Evolutionary conservation across 2,797 vertebrate genomes (phyloP).

Genomic region (Epinephelus coioides): DNA sequence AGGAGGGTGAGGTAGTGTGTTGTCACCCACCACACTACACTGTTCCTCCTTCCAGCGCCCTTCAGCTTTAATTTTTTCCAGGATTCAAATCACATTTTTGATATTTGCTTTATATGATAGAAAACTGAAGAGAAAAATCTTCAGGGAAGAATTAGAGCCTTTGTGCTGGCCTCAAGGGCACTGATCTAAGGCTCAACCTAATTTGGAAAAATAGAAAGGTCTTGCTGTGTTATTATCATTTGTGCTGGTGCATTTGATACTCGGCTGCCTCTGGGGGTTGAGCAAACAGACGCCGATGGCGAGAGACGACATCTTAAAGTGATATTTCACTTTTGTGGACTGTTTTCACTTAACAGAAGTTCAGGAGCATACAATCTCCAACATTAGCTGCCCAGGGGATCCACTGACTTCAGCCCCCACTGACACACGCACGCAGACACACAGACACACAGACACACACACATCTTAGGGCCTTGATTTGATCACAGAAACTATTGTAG

Average conservation of each 20-base stretch:
- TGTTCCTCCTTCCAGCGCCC: slow-evolving; percentile 80
- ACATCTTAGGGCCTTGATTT: slow-evolving; percentile 49
- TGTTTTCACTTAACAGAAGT: slow-evolving; percentile 78
- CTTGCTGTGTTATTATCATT: slow-evolving; percentile 86
- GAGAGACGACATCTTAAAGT: slow-evolving; percentile 73
- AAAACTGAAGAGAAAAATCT: slow-evolving; percentile 83
- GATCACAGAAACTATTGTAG: slow-evolving; percentile 47
- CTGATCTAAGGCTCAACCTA: slow-evolving; percentile 80
- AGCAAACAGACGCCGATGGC: slow-evolving; percentile 77
- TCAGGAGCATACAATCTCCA: slow-evolving; percentile 66
- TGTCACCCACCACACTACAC: slow-evolving; percentile 43
- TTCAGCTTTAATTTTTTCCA: slow-evolving; percentile 84
- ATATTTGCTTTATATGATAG: slow-evolving; percentile 91
- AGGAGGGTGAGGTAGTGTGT: slow-evolving; percentile 47
- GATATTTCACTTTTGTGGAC: slow-evolving; percentile 77
- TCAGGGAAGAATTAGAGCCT: slow-evolving; percentile 77
- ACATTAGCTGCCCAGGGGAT: slow-evolving; percentile 64
- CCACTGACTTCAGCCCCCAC: slow-evolving; percentile 5
- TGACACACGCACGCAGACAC: slow-evolving; percentile 16
- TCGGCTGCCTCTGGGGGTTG: slow-evolving; percentile 68
- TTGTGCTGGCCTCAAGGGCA: slow-evolving; percentile 68
- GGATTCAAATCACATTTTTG: slow-evolving; percentile 91
- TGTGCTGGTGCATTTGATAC: slow-evolving; percentile 87
- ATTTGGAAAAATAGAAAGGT: slow-evolving; percentile 87
- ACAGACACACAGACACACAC: background rate